Evolutionary conservation across 1,140 invertebrate genomes (phyloP), one percentile per base, ranked within the genome.

Genomic region (Hyphantria cunea): DNA sequence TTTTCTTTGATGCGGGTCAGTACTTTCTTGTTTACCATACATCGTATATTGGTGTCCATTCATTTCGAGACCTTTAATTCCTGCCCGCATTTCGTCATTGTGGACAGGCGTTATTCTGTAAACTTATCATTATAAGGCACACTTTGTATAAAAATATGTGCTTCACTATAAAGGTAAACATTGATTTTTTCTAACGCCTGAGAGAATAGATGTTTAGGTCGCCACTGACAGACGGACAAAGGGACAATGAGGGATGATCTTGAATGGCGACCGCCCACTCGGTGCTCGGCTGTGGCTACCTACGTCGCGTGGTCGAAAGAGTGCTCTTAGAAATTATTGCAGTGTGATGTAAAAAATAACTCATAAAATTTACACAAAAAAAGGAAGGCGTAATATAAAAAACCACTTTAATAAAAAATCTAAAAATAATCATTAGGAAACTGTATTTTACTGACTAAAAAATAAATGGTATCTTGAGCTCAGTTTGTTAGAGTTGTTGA

Each of bases 81-180:
- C 72, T 76, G 71, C 68, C 68, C 70, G 78, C 78, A 78, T 74
- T 78, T 74, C 70, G 52, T 67, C 58, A 76, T 90, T 90, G 84
- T 90, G 73, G 61, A 78, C 83, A 84, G 84, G 87, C 87, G 87
- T 89, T 87, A 88, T 88, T 86, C 87, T 89, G 86, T 90, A 89
- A 88, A 87, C 77, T 75, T 66, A 80, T 87, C 81, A 86, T 89
- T 89, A 87, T 88, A 74, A 80, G 84, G 72, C 71, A 79, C 77
- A 84, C 87, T 86, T 86, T 90, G 85, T 88, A 87, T 88, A 84
- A 88, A 88, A 88, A 86, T 89, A 88, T 88, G 78, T 83, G 84
- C 84, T 88, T 82, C 75, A 85, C 80, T 88, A 88, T 85, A 88
- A 90, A 88, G 83, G 87, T 90, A 90, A 90, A 90, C 85, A 90